phyloP scores from a whole-genome alignment of 2,888 invertebrate genomes.

The Aricia artaxerxes region DNA sequence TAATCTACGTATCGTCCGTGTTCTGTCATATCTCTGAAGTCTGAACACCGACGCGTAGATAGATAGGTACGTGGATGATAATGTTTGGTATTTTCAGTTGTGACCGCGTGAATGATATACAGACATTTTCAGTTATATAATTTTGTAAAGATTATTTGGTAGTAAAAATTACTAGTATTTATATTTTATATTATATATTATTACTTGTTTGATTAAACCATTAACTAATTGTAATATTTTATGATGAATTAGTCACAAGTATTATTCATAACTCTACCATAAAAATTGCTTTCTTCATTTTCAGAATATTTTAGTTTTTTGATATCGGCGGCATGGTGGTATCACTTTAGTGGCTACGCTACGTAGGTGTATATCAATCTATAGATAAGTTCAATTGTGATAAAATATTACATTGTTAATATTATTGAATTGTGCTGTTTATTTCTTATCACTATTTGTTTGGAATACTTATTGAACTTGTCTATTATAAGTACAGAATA shows the following conservation, averaged over 20 bases:
- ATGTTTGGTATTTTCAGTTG: conserved; percentile 6
- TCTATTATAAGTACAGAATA: not conserved
- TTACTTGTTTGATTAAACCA: not conserved
- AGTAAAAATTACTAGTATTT: not conserved
- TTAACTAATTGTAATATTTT: not conserved
- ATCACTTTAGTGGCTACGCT: not conserved
- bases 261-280: not conserved
- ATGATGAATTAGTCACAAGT: not conserved
- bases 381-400: conserved; percentile 7
- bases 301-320: not conserved
- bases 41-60: not conserved
- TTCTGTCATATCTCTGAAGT: conserved; percentile 11
- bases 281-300: not conserved
- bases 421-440: conserved; percentile 18
- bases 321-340: not conserved
- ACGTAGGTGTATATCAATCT: not conserved
- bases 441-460: conserved; percentile 21
- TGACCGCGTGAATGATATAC: not conserved
- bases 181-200: too few relatives aligned
- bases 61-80: not conserved
- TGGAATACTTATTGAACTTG: conserved; percentile 26
- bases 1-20: conserved; percentile 31
- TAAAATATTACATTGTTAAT: conserved; percentile 14
- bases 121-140: not conserved
- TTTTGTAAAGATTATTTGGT: not conserved